Conservation (phyloP, 2,888 invertebrate genomes). For the Limnephilus rhombicus region DNA sequence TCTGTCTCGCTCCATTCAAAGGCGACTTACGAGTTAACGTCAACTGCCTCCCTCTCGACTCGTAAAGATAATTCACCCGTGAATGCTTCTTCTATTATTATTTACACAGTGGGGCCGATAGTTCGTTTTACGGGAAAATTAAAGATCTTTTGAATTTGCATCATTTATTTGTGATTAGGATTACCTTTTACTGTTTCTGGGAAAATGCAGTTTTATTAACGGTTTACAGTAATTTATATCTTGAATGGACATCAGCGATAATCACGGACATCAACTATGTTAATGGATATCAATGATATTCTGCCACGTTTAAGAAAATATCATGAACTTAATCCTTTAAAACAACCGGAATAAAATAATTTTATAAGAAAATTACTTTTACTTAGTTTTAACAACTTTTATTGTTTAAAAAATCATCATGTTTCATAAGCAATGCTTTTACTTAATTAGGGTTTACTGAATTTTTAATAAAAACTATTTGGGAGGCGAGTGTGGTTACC, state of each 20-base stretch:
- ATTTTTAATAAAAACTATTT: no score
- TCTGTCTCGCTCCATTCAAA: conserved; percentile 2
- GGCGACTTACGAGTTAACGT: background rate
- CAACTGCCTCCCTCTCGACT: background rate
- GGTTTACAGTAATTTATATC: background rate
- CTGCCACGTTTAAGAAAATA: no score
- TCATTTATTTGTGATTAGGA: background rate
- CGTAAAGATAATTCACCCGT: conserved; percentile 27
- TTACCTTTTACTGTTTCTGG: background rate
- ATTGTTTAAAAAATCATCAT: no score
- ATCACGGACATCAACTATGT: background rate
- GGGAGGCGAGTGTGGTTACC: no score
- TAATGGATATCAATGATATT: no score
- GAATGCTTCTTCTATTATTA: conserved; percentile 28
- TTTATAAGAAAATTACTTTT: no score
- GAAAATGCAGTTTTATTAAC: background rate
- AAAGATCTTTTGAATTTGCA: background rate
- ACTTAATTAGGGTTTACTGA: no score
- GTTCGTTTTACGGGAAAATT: background rate
- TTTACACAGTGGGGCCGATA: conserved; percentile 29
- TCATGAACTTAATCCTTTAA: no score
- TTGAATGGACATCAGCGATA: background rate
- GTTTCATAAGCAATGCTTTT: no score
- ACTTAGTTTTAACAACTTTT: no score
- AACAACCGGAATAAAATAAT: no score